Percentiles rank a stretch among this genome's conserved stretches.
These are phyloP conservation scores for Scaptomyza cyrtandrae DNA, from an alignment of 2,888 invertebrate species.

Conservation along the genomic window DNA sequence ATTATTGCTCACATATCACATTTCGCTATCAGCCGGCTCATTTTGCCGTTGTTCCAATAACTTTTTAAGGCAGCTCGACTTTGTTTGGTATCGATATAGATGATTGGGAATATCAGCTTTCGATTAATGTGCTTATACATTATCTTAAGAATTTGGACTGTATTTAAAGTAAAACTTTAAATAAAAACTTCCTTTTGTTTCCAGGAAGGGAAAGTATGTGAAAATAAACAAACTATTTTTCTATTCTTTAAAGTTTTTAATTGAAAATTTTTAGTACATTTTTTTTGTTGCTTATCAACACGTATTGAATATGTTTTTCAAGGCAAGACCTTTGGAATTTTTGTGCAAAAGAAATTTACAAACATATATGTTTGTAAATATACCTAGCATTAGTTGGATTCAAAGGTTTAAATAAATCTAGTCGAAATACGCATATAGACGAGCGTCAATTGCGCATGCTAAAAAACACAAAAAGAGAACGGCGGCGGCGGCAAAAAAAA, in stretches of 20 bases:
- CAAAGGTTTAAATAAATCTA: constrained; percentile 56
- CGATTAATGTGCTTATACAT: constrained; percentile 20
- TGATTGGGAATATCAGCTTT: constrained; percentile 34
- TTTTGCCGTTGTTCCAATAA: constrained; percentile 21
- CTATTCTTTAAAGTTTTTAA: no score
- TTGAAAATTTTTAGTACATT: background rate
- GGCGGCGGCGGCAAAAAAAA: constrained; percentile 21
- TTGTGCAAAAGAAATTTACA: background rate
- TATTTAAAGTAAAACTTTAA: constrained; percentile 10
- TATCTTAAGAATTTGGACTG: constrained; percentile 11
- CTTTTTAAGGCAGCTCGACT: constrained; percentile 28
- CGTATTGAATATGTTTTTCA: constrained; percentile 13
- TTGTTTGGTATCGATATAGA: constrained; percentile 16
- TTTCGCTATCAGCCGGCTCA: constrained; percentile 33
- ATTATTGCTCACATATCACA: constrained; percentile 29
- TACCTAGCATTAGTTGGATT: constrained; percentile 22
- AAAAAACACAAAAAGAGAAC: constrained; percentile 41
- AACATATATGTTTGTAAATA: background rate
- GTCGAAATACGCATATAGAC: constrained; percentile 24
- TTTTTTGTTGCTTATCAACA: background rate
- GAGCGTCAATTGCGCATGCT: constrained; percentile 67
- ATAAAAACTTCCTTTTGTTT: background rate
- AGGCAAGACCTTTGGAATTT: constrained; percentile 46
- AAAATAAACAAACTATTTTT: no score
- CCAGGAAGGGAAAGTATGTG: background rate